Evolutionary conservation across 2,113 vertebrate genomes (phyloP).

Genomic region (Aix galericulata): DNA sequence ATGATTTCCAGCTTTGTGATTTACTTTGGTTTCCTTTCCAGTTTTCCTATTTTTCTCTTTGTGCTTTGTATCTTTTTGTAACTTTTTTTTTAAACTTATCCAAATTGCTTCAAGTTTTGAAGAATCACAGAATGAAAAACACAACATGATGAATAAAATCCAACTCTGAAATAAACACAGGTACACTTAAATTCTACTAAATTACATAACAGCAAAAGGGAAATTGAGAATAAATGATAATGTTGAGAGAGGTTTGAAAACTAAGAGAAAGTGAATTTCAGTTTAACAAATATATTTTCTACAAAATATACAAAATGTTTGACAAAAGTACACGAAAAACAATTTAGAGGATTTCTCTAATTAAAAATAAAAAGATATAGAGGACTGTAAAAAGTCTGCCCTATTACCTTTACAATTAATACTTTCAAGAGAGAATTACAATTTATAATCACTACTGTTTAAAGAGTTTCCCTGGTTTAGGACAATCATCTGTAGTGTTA

Average conservation of each 20-base stretch:
- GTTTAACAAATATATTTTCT: background rate
- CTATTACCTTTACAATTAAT: background rate
- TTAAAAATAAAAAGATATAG: background rate
- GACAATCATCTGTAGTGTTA: background rate
- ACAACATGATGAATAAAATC: background rate
- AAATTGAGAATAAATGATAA: background rate
- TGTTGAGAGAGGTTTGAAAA: background rate
- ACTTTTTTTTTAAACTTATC: background rate
- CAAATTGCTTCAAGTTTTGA: background rate
- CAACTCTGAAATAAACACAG: background rate
- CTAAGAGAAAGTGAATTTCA: background rate
- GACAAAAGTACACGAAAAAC: background rate
- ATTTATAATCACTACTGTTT: background rate
- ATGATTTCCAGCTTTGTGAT: constrained; percentile 13
- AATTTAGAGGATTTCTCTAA: background rate
- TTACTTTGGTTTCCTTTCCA: constrained; percentile 2
- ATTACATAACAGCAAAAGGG: background rate
- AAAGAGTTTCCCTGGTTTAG: background rate
- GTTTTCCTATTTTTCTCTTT: background rate
- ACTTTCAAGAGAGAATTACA: background rate
- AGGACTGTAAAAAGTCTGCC: background rate
- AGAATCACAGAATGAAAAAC: background rate
- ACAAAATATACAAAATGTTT: background rate
- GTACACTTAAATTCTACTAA: background rate
- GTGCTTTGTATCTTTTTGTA: background rate